Base-by-base conservation (phyloP, 2,113 vertebrate species). In the Sorex fumeus region DNA sequence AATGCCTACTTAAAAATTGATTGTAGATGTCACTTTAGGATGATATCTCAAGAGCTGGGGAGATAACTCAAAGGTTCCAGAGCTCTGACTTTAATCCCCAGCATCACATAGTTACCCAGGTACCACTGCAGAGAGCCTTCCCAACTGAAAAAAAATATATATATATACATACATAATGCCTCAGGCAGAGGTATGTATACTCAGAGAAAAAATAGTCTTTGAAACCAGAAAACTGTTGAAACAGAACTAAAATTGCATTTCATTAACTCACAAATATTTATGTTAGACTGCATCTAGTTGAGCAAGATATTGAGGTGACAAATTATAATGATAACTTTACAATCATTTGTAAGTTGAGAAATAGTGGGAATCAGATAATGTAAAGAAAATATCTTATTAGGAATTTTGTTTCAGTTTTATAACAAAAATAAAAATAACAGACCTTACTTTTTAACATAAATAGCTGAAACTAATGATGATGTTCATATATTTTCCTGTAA, bases 281-380 rank as follows among this genome's bases (percentile, higher is more conserved):
- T 67, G 36, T 53, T 75, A 71, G 10, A 36, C 15, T 3, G 0
- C 45, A 0, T 92, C 1, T 8, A 45, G 2, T 9, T 86, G 1
- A 32, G 27, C 74, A 91, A 75, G 15, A 47, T 43, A 80, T 25
- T 66, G 11, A 69, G 12, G 70, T 66, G 70, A 90, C 75, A 66
- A 76, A 81, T 77, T 93, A 79, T 36, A 83, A 34, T n/a, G 4
- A 23, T 75, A 57, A 92, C 23, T 75, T 30, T 60, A 75, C n/a
- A 50, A 40, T n/a, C 4, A 90, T n/a, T 64, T 19, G 1, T 32
- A 64, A 12, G 0, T 4, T 79, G 6, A 12, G 64, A 84, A 91
- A 6, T 9, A 80, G 7, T 43, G 71, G 19, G 2, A 84, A 76
- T 28, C 12, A 74, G 25, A 71, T 71, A 60, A 23, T 76, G 60